A percentile compares a stretch with the other conserved stretches of the same genome.
These are phyloP conservation scores for Branchinecta lynchi DNA, from an alignment of 1,140 invertebrate genomes.

Conservation along the genomic window DNA sequence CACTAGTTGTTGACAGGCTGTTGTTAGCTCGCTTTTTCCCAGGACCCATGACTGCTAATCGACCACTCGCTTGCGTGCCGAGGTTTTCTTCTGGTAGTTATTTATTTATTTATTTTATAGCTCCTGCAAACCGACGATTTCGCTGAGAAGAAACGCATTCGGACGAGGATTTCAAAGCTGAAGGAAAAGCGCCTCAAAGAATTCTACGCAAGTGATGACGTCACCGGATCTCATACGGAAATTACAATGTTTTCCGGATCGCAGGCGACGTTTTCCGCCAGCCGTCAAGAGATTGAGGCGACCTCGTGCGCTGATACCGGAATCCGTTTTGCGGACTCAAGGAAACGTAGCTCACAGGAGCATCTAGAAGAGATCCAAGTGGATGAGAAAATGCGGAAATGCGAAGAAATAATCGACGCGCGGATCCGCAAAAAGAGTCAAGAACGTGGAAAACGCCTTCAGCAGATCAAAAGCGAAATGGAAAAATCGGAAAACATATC, in stretches of 20 bases:
- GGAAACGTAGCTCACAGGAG: neutral
- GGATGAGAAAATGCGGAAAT: neutral
- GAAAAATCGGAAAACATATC: conserved; percentile 12
- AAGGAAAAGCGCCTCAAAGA: conserved; percentile 54
- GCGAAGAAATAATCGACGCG: conserved; percentile 14
- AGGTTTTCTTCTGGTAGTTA: neutral
- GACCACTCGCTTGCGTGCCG: no score
- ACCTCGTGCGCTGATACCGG: neutral
- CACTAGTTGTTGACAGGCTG: no score
- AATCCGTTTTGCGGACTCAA: neutral
- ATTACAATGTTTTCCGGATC: neutral
- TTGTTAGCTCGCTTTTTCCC: no score
- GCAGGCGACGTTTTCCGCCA: conserved; percentile 15
- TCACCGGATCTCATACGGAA: conserved; percentile 21
- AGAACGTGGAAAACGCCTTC: conserved; percentile 19
- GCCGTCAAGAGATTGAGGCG: conserved; percentile 3
- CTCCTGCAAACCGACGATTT: conserved; percentile 72
- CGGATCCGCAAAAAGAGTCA: conserved; percentile 18
- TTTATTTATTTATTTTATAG: conserved; percentile 35
- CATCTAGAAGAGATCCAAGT: neutral
- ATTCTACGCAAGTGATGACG: conserved; percentile 43
- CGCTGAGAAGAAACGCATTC: conserved; percentile 64
- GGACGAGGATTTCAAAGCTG: conserved; percentile 61
- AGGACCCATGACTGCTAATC: no score
- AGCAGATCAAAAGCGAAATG: conserved; percentile 18